These are phyloP conservation scores for Dynastes hyllus DNA, from an alignment of 2,888 invertebrate species.

Conservation along the genomic window DNA sequence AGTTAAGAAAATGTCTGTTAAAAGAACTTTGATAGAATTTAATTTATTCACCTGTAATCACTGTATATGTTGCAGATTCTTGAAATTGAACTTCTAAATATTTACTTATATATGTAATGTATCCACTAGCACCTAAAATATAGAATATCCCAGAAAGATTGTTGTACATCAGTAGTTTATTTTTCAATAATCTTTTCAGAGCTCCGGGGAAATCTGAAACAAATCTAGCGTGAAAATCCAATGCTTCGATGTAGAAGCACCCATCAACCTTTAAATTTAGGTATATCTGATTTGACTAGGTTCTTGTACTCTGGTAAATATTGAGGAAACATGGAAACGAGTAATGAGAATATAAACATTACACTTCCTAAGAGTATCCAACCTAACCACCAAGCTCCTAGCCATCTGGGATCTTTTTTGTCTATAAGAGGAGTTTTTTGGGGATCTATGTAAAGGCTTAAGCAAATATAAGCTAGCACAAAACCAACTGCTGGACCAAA, in stretches of 20 bases:
- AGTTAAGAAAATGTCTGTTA: conserved; percentile 4
- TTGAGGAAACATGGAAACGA: conserved; percentile 80
- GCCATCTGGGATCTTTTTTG: conserved; percentile 79
- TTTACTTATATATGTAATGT: conserved; percentile 82
- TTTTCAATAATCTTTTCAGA: conserved; percentile 76
- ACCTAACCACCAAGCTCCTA: conserved; percentile 87
- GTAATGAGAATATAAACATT: conserved; percentile 76
- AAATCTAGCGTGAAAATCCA: conserved; percentile 18
- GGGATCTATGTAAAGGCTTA: conserved; percentile 77
- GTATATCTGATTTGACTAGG: conserved; percentile 62
- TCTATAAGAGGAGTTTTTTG: conserved; percentile 76
- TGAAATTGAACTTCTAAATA: conserved; percentile 84
- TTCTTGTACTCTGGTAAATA: conserved; percentile 48
- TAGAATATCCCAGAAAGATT: conserved; percentile 80
- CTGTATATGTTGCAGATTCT: conserved; percentile 77
- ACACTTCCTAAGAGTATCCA: conserved; percentile 73
- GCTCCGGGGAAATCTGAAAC: conserved; percentile 74
- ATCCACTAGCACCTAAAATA: conserved; percentile 77
- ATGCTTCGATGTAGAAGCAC: no score
- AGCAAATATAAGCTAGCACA: conserved; percentile 71
- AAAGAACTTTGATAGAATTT: no score
- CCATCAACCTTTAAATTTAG: conserved; percentile 66
- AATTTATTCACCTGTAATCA: conserved; percentile 75
- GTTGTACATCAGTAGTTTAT: conserved; percentile 79
- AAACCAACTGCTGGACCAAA: conserved; percentile 78